Evolutionary conservation across 2,888 invertebrate genomes (phyloP), one percentile per base, ranked within the genome.

Genomic region (Nephrotoma appendiculata): DNA sequence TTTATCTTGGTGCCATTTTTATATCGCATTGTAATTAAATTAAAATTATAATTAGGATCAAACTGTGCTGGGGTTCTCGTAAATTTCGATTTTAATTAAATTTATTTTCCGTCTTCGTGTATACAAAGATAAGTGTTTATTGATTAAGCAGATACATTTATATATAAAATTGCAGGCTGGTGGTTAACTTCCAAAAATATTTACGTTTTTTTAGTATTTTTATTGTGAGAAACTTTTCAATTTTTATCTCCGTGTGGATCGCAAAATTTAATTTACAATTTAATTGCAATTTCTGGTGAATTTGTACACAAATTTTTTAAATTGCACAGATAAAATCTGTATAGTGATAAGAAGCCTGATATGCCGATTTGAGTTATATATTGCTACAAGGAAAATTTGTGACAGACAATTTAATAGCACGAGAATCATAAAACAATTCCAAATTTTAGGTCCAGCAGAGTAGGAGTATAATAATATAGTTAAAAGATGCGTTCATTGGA

Each of bases 31-130:
- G 71, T 71, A 71, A 71, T 71, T 71, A 71, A 71, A 71, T 71
- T 71, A 31, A 71, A 84, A 84, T 84, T 84, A 84, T 84, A 84
- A 84, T 84, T 84, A 84, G 84, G 84, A 42, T 84, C 84, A 84
- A 42, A 84, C 84, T 84, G 84, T 84, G 84, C n/a, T 84, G 71
- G 71, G 71, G 71, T 71, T 71, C 71, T 71, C 71, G 71, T 71
- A 71, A 71, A 71, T 71, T 71, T 31, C 15, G 52, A 15, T 57
- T 15, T 71, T 71, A 71, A 71, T 71, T 71, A 71, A 71, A 71
- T 19, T 19, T 3, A 57, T 57, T 57, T 5, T 19, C 19, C 19
- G 1, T 57, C 5, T 12, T n/a, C n/a, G 48, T 12, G 15, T 57
- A 57, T 19, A 57, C 19, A 57, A 19, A 57, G 57, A 57, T 57